These are phyloP conservation scores for Brachionus manjavacas DNA, from an alignment of 1,140 invertebrate genomes.

Conservation along the genomic window DNA sequence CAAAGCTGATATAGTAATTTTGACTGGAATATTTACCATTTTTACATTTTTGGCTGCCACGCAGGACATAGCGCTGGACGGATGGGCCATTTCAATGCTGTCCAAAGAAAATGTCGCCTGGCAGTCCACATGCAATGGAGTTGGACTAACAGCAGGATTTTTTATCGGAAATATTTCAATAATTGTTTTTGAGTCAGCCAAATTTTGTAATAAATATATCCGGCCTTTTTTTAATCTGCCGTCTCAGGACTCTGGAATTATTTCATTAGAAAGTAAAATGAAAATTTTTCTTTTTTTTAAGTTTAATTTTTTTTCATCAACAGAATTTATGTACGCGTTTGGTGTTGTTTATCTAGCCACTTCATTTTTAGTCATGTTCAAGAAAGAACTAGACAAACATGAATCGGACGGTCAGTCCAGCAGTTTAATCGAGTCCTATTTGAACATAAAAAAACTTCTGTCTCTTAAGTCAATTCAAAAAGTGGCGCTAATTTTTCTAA, in stretches of 20 bases:
- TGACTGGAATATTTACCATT: conserved; percentile 69
- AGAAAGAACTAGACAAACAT: neutral
- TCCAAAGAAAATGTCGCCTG: conserved; percentile 96
- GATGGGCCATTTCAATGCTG: conserved; percentile 50
- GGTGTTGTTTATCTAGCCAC: neutral
- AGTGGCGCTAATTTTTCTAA: neutral
- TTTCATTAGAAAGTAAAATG: conserved; percentile 6
- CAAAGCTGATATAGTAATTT: neutral
- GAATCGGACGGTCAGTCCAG: neutral
- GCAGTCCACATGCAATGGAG: conserved; percentile 95
- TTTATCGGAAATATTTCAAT: conserved; percentile 96
- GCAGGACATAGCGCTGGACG: conserved; percentile 80
- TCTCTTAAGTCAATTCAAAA: neutral
- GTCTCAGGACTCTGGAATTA: neutral
- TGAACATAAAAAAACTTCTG: neutral
- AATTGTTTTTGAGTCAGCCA: conserved; percentile 86
- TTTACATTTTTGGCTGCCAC: conserved; percentile 94
- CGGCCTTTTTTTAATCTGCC: conserved; percentile 53
- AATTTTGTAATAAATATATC: conserved; percentile 91
- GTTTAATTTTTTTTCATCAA: neutral
- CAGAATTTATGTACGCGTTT: conserved; percentile 15
- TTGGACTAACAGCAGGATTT: conserved; percentile 97
- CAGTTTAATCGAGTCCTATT: neutral
- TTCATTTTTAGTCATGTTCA: neutral
- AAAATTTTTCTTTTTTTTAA: neutral